phyloP scores from a whole-genome alignment of 2,797 vertebrate species.

The Alauda arvensis region DNA sequence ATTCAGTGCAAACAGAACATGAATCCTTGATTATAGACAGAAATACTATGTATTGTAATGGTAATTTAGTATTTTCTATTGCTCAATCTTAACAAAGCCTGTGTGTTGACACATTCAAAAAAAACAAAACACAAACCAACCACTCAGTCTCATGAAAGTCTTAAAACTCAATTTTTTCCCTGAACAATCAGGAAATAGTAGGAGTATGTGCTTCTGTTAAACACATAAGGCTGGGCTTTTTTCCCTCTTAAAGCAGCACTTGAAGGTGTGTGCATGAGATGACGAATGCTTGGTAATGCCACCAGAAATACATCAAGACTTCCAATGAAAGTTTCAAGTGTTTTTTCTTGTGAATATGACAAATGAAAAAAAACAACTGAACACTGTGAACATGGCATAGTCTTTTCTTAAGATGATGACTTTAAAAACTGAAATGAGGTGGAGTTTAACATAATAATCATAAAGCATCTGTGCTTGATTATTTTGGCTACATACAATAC shows the following conservation, averaged over 20 bases:
- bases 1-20: not conserved
- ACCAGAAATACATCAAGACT: not conserved
- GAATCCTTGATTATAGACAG: not conserved
- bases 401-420: not conserved
- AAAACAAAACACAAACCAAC: not conserved
- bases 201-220: not conserved
- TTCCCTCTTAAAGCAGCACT: not conserved
- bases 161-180: not conserved
- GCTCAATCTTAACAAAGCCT: not conserved
- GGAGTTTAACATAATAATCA: not conserved
- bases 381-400: not conserved
- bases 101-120: not conserved
- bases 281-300: not conserved
- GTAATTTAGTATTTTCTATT: not conserved
- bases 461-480: not conserved
- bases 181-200: not conserved
- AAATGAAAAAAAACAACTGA: not conserved
- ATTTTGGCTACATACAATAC: constrained; percentile 22
- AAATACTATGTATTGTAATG: not conserved
- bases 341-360: not conserved
- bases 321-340: not conserved
- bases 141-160: not conserved
- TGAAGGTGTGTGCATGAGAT: not conserved
- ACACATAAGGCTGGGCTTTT: not conserved
- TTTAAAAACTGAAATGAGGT: constrained; percentile 5